Percentiles rank a stretch among this genome's conserved stretches.
These are phyloP conservation scores for Pterostichus madidus DNA, from an alignment of 2,888 invertebrate species.

Conservation along the genomic window DNA sequence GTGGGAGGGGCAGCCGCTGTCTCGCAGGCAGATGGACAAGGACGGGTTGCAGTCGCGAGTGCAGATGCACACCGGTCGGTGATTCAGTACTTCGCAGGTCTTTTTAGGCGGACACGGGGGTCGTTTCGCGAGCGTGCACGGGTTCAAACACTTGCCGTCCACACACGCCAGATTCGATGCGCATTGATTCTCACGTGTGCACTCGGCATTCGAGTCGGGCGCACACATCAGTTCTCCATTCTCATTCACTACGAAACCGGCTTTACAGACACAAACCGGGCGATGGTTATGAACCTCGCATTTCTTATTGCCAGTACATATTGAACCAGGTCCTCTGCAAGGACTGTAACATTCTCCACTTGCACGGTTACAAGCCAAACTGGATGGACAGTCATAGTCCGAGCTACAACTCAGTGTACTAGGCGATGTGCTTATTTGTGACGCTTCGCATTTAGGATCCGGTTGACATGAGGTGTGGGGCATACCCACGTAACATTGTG, in stretches of 20 bases:
- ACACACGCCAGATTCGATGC: conserved; percentile 92
- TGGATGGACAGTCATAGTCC: conserved; percentile 86
- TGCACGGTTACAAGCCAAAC: conserved; percentile 85
- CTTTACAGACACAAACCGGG: conserved; percentile 93
- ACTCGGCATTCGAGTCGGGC: conserved; percentile 87
- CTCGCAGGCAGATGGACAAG: conserved; percentile 92
- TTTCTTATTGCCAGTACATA: conserved; percentile 90
- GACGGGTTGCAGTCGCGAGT: conserved; percentile 92
- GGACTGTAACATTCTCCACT: conserved; percentile 90
- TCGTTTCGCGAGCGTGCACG: conserved; percentile 84
- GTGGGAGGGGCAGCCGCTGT: conserved; percentile 91
- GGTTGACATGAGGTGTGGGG: conserved; percentile 89
- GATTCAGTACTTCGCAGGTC: conserved; percentile 92
- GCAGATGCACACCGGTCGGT: conserved; percentile 92
- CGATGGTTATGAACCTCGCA: conserved; percentile 92
- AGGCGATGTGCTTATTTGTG: conserved; percentile 80
- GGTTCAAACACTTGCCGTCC: conserved; percentile 91
- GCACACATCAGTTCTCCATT: conserved; percentile 92
- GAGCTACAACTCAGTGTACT: conserved; percentile 80
- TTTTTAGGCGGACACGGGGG: conserved; percentile 90
- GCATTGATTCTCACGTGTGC: conserved; percentile 90
- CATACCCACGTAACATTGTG: conserved; percentile 91
- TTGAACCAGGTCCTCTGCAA: conserved; percentile 84
- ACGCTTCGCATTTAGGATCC: conserved; percentile 87
- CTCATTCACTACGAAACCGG: conserved; percentile 93